Evolutionary conservation across 1,140 invertebrate species (phyloP), one percentile per base, ranked within the genome.

Genomic region (Caenorhabditis latens): DNA sequence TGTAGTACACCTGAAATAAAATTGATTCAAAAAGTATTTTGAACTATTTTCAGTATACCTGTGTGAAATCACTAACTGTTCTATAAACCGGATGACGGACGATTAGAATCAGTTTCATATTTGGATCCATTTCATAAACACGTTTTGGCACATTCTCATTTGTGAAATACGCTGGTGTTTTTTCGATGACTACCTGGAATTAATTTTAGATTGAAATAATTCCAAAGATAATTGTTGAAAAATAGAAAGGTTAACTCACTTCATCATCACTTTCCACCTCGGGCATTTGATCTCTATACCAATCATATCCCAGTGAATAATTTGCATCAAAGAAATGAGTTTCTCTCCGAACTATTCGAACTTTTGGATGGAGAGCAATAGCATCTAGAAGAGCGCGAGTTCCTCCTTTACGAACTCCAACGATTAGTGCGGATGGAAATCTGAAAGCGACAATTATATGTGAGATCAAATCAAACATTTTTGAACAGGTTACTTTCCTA

Each of bases 351-450:
- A 92, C 92, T 1, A 90, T 89, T 21, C 90, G 89, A 55, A 94
- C 91, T 48, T 92, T 87, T 21, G 93, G 92, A 89, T 94, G 93
- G 42, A 94, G 87, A 61, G 91, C 90, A 6, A 94, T 87, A 53
- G 93, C 93, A 42, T 93, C 90, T 1, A 94, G 89, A 46, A 94
- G 90, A 16, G 94, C 94, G 58, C 93, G 87, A 4, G 94, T 94
- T 16, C 94, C 94, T 9, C 92, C 93, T 89, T 94, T 94, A 14
- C 93, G 89, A 5, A 92, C 93, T 43, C 94, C 94, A 57, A 94
- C 93, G 8, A 94, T 93, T 16, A 93, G 57, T 58, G 83, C 89
- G 13, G 86, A 57, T 19, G 90, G 90, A n/a, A 90, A 84, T 32
- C 55, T 79, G 71, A 53, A 79, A 42, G 32, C 13, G 2, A 2